Evolutionary conservation across 1,140 invertebrate genomes (phyloP).

Genomic region (Drosophila pruinosa): DNA sequence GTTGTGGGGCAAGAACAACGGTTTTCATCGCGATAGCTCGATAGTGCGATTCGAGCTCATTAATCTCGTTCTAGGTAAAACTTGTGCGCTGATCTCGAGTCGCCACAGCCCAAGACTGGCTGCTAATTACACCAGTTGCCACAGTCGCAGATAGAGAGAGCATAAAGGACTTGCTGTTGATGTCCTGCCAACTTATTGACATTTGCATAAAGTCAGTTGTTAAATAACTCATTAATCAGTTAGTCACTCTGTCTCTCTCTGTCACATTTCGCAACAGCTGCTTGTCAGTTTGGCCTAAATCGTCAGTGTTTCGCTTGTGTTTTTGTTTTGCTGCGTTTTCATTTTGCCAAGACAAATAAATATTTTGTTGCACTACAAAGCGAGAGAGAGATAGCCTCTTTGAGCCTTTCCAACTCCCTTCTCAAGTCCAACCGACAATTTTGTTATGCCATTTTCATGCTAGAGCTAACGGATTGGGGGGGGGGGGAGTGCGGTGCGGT

Average conservation of each 20-base stretch:
- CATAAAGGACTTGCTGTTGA: background rate
- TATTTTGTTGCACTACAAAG: constrained; percentile 40
- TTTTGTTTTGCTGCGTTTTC: constrained; percentile 3
- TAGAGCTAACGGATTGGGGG: constrained; percentile 31
- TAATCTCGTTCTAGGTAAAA: constrained; percentile 42
- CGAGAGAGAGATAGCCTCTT: background rate
- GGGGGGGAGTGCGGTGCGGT: too few relatives aligned
- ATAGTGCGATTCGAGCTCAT: constrained; percentile 35
- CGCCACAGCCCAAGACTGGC: background rate
- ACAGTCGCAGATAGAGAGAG: background rate
- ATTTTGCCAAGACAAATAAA: constrained; percentile 44
- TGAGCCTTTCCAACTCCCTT: background rate
- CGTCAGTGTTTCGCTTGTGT: constrained; percentile 8
- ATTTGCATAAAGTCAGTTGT: background rate
- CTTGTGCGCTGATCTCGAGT: constrained; percentile 36
- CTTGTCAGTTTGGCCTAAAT: constrained; percentile 28
- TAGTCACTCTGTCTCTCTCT: background rate
- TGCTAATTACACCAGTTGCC: constrained; percentile 12
- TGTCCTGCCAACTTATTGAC: background rate
- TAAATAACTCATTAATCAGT: background rate
- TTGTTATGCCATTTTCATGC: constrained; percentile 64
- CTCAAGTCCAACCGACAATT: constrained; percentile 32
- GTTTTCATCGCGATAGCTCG: constrained; percentile 58
- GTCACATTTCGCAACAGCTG: constrained; percentile 6
- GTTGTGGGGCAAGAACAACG: constrained; percentile 5